phyloP scores from a whole-genome alignment of 1,140 invertebrate genomes.

The Rhysida immarginata region DNA sequence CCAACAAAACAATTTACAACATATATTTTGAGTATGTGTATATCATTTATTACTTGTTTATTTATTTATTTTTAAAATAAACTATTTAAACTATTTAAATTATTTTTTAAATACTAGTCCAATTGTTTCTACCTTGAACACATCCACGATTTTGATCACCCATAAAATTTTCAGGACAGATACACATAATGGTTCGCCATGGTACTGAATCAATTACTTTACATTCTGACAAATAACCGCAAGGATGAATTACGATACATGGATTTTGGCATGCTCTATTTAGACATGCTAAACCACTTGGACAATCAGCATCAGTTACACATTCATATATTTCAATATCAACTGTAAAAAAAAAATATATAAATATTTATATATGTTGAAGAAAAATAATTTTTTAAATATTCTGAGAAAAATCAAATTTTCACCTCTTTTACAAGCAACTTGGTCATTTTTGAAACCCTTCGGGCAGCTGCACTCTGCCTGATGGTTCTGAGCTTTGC shows the following conservation, averaged over 20 bases:
- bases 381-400: neutral
- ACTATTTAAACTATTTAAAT: no score
- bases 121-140: conserved; percentile 16
- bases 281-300: conserved; percentile 58
- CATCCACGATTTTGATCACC: conserved; percentile 60
- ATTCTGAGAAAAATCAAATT: neutral
- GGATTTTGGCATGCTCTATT: conserved; percentile 66
- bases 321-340: conserved; percentile 39
- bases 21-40: no score
- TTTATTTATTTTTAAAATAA: no score
- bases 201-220: conserved; percentile 61
- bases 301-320: conserved; percentile 61
- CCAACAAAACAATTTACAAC: no score
- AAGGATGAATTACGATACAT: conserved; percentile 58
- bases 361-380: neutral
- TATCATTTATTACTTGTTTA: no score
- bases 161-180: conserved; percentile 69
- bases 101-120: no score
- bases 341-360: conserved; percentile 6
- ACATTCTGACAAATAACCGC: conserved; percentile 51
- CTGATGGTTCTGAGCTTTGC: conserved; percentile 60
- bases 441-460: conserved; percentile 34
- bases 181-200: conserved; percentile 72
- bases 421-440: conserved; percentile 17
- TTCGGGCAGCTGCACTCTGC: conserved; percentile 67